Evolutionary conservation across 2,797 vertebrate genomes (phyloP), one percentile per base, ranked within the genome.

Genomic region (Ambastaia sidthimunki): DNA sequence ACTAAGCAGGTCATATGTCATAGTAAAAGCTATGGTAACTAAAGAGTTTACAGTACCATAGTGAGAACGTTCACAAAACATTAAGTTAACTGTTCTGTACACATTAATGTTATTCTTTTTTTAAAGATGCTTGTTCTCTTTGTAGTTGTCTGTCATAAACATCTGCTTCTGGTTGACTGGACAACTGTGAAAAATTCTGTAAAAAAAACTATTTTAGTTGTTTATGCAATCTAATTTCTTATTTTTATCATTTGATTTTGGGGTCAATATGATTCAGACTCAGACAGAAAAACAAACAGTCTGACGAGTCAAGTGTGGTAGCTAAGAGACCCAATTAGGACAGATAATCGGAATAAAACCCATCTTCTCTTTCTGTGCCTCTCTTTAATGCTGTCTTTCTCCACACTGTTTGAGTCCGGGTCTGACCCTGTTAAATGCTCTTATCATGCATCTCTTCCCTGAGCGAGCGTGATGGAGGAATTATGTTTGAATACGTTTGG

Each of bases 201-300:
- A 50, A 50, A 7, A 54, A n/a, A 18, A 54, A 54, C n/a, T 19
- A 41, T 41, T 41, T 41, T 41, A 9, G 37, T 54, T 19, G 1
- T 54, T 54, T 54, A 19, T 25, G 57, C 21, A 59, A 57, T 15
- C 3, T 59, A 19, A 3, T 9, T 41, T 9, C 50, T 52, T n/a
- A 52, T 15, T 18, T 16, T 52, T 6, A 16, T 52, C 50, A 16
- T 52, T 52, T 52, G 50, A 52, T 52, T 52, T 52, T 52, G 50
- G 18, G 15, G 15, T 25, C 25, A 23, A 25, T 21, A 31, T 16
- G 28, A 62, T 16, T 25, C 16, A 18, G 60, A 31, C 7, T 25
- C 57, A 15, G 12, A 93, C 92, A 93, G 90, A 91, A 89, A 87
- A 81, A 79, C 90, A 90, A 89, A 89, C 89, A 87, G 88, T 88